Evolutionary conservation across 1,140 invertebrate species (phyloP).

Genomic region (Drosophila novamexicana): DNA sequence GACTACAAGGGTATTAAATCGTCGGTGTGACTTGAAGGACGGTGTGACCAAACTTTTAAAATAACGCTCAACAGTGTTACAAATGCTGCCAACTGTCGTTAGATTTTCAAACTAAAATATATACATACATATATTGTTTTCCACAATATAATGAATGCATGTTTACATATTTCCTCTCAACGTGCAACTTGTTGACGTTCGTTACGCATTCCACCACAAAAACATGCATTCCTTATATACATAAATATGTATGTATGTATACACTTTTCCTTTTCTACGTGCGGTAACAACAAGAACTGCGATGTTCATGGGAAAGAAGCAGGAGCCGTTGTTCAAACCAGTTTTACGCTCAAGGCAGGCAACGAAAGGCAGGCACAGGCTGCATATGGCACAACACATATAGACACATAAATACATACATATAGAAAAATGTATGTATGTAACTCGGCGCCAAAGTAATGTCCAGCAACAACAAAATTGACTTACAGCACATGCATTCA

Average conservation of each 20-base stretch:
- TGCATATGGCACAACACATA: slow-evolving; percentile 37
- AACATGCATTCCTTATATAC: not conserved
- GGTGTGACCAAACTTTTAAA: slow-evolving; percentile 1
- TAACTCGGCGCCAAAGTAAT: slow-evolving; percentile 23
- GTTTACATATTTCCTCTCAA: not conserved
- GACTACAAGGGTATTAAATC: too few species aligned
- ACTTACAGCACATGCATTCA: slow-evolving; percentile 17
- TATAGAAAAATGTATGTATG: slow-evolving; percentile 3
- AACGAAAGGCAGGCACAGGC: slow-evolving; percentile 39
- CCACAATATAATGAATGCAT: too few species aligned
- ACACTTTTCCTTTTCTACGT: slow-evolving; percentile 68
- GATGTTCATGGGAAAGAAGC: slow-evolving; percentile 40
- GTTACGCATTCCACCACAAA: not conserved
- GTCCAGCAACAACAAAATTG: slow-evolving; percentile 5
- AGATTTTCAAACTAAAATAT: not conserved
- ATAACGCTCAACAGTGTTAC: not conserved
- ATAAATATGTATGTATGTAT: slow-evolving; percentile 7
- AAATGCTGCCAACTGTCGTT: not conserved
- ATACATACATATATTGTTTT: not conserved
- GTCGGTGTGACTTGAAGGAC: too few species aligned
- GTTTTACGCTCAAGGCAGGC: slow-evolving; percentile 66
- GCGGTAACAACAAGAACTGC: slow-evolving; percentile 38
- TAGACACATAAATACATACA: slow-evolving; percentile 1
- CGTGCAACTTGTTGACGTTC: slow-evolving; percentile 4
- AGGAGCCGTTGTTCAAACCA: slow-evolving; percentile 59